These are phyloP conservation scores for Drosophila pseudotalamancana DNA, from an alignment of 2,888 invertebrate species.

Conservation along the genomic window DNA sequence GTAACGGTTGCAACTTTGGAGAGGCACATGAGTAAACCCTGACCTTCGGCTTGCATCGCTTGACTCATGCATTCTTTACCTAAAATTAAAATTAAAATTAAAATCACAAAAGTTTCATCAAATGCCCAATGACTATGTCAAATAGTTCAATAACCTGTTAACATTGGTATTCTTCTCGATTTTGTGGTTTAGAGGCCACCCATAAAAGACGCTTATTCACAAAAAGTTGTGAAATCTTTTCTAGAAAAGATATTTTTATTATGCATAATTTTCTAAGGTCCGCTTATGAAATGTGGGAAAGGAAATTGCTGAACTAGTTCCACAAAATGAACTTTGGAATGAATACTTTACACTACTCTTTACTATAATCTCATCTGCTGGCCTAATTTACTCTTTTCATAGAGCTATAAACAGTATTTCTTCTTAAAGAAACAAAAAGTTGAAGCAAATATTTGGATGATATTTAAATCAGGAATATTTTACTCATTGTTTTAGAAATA, in stretches of 20 bases:
- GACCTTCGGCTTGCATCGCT: slow-evolving; percentile 4
- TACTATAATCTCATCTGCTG: too few species aligned
- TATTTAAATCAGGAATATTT: too few species aligned
- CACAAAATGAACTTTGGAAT: too few species aligned
- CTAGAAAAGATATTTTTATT: slow-evolving; percentile 5
- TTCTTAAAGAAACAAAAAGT: too few species aligned
- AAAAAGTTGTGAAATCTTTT: slow-evolving; percentile 25
- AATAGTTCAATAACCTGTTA: slow-evolving; percentile 43
- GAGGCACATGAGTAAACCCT: slow-evolving; percentile 24
- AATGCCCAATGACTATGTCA: slow-evolving; percentile 21
- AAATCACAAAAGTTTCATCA: background rate
- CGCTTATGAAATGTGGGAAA: background rate
- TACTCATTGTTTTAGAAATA: too few species aligned
- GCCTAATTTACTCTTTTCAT: too few species aligned
- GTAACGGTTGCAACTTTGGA: slow-evolving; percentile 21
- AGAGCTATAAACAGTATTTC: too few species aligned
- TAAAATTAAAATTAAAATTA: too few species aligned
- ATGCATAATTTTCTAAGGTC: background rate
- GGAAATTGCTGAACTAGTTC: too few species aligned
- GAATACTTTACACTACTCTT: too few species aligned
- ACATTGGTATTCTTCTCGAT: slow-evolving; percentile 22
- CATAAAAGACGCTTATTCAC: slow-evolving; percentile 33
- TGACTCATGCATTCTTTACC: slow-evolving; percentile 39
- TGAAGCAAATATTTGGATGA: too few species aligned
- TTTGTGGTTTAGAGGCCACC: background rate